Base-by-base conservation (phyloP, 2,888 invertebrate species). In the Caenorhabditis japonica region DNA sequence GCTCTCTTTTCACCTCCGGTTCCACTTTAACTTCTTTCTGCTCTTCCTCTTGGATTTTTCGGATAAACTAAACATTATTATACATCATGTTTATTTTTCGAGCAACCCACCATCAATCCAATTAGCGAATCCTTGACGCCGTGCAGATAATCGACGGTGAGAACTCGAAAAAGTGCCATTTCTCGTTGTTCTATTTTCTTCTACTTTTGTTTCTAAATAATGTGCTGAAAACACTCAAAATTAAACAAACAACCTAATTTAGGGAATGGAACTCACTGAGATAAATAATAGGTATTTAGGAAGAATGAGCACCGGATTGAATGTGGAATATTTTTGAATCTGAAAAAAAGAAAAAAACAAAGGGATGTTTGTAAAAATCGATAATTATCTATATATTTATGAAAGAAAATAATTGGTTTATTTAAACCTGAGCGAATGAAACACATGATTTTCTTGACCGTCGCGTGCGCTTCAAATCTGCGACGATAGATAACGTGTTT, bases 41-140 rank as follows among this genome's bases (percentile, higher is more conserved):
- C 19, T 74, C 78, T 21, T 78, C 78, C 27, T 69, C 69, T 15
- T 68, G 55, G 8, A 79, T 25, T 17, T 71, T 46, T 25, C 61
- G 49, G 13, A 79, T 56, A 33, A 74, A 76, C 79, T 79, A 34
- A 38, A 77, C 38, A 33, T 38, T 36, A 8, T 23, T 5, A 3
- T 52, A 15, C 13, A 5, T 15, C 43, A 34, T 39, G 3, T 39
- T 4, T 5, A 21, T n/a, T 23, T 15, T 13, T 12, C 1, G 53
- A 61, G 36, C 39, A 72, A 71, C 25, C 47, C 7, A 33, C 77
- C 77, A 17, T 43, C 52, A 44, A 77, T 60, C 15, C 75, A 72
- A 55, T 77, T 75, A 17, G 51, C 43, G 27, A 69, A 30, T 27
- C 77, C 77, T 44, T 61, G 61, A n/a, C n/a, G n/a, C n/a, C n/a